Conservation (phyloP, 2,113 vertebrate species). For the Ranitomeya variabilis region DNA sequence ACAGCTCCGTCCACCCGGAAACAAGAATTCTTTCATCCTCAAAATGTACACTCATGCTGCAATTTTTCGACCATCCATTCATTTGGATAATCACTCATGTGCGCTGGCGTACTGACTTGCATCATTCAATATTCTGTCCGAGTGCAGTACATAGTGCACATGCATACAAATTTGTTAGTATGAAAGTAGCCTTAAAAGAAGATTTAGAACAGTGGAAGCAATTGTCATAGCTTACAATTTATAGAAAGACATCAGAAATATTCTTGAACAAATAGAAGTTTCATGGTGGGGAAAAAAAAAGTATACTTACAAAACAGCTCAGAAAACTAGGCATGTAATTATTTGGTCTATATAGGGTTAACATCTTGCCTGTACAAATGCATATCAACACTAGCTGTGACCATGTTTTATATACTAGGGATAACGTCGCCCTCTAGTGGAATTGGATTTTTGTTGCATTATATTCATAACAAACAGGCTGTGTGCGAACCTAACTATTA, state of each 20-base stretch:
- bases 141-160: no score
- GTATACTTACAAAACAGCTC: neutral
- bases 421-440: slow-evolving; percentile 48
- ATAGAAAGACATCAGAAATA: neutral
- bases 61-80: no score
- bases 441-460: neutral
- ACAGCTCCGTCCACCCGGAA: no score
- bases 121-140: no score
- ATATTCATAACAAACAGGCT: neutral
- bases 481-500: neutral
- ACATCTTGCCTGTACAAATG: neutral
- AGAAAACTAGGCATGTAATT: neutral
- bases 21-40: no score
- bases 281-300: no score
- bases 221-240: neutral
- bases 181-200: no score
- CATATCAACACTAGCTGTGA: neutral
- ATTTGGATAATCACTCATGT: no score
- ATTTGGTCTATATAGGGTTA: slow-evolving; percentile 7
- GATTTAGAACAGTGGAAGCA: no score
- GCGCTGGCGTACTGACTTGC: no score
- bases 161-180: no score
- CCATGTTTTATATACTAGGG: neutral
- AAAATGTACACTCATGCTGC: no score
- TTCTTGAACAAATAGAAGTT: neutral